These are phyloP conservation scores for Euwallacea similis DNA, from an alignment of 1,140 invertebrate genomes.

Conservation along the genomic window DNA sequence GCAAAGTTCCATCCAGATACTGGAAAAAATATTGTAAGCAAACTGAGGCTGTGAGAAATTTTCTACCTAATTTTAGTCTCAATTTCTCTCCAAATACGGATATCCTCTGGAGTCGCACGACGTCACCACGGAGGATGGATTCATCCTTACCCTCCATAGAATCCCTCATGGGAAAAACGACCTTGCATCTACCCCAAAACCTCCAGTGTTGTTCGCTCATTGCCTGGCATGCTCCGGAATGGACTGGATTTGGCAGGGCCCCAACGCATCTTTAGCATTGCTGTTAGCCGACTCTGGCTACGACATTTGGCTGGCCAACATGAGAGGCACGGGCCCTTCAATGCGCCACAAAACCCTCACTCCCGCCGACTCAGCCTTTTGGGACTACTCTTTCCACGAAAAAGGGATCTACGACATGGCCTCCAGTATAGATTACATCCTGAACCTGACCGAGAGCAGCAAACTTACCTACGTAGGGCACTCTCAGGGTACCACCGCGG, in stretches of 20 bases:
- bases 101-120: constrained; percentile 39
- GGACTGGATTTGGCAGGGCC: constrained; percentile 22
- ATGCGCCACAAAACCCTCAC: constrained; percentile 27
- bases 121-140: constrained; percentile 36
- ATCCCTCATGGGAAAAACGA: constrained; percentile 35
- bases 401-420: constrained; percentile 68
- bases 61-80: constrained; percentile 11
- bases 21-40: constrained; percentile 15
- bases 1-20: neutral
- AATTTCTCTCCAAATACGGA: constrained; percentile 34
- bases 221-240: constrained; percentile 23
- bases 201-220: constrained; percentile 15
- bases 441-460: constrained; percentile 55
- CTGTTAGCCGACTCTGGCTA: constrained; percentile 27
- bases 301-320: constrained; percentile 69
- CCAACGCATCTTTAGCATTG: constrained; percentile 19
- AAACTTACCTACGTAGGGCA: constrained; percentile 62
- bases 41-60: neutral
- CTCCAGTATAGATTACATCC: constrained; percentile 62
- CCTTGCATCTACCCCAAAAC: neutral
- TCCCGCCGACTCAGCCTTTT: constrained; percentile 3
- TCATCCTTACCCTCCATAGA: constrained; percentile 37
- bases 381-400: constrained; percentile 65
- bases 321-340: constrained; percentile 48
- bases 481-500: constrained; percentile 62